Base-by-base conservation (phyloP, 2,888 invertebrate species). In the Cheilosia impressa region DNA sequence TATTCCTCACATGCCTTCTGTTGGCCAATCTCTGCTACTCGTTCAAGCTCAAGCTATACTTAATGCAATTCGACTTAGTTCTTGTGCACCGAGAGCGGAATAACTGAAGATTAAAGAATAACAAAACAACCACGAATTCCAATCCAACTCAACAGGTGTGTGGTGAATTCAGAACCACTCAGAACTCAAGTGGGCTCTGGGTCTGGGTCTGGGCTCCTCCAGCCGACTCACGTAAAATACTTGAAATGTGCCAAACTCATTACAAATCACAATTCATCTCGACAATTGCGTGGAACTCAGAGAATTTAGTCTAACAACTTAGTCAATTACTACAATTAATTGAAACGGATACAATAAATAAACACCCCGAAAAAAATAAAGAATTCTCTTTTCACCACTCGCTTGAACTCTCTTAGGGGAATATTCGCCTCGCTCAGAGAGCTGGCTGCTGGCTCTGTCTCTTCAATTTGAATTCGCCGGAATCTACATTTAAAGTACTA, bases 401-500 rank as follows among this genome's bases (percentile, higher is more conserved):
- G 2, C 2, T 3, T 13, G 2, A 2, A 24, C 15, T 73, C 83
- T 83, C 83, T 83, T 83, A 73, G 63, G 45, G 2, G 17, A 2
- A 31, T 6, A 43, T 53, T 82, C 81, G 71, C 77, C 38, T 15
- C 4, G 17, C 47, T 1, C 0, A 17, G 19, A 62, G 73, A 27
- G 1, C 27, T 6, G 27, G 6, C 27, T 27, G 1, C 27, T 6
- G 27, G 6, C 27, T 27, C 27, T 27, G 27, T 27, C 83, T 83
- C 83, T 78, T 83, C 66, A 13, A 27, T 6, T 9, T 27, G 57
- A 83, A 78, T 83, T 83, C 83, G 83, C 83, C 83, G 13, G 34
- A 41, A 38, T 57, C 41, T 52, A 24, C 52, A 38, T 76, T 1
- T 13, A 24, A 34, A 27, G 17, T 83, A 83, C 83, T 83, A 83